Evolutionary conservation across 1,140 invertebrate genomes (phyloP).

Genomic region (Homalodisca vitripennis): DNA sequence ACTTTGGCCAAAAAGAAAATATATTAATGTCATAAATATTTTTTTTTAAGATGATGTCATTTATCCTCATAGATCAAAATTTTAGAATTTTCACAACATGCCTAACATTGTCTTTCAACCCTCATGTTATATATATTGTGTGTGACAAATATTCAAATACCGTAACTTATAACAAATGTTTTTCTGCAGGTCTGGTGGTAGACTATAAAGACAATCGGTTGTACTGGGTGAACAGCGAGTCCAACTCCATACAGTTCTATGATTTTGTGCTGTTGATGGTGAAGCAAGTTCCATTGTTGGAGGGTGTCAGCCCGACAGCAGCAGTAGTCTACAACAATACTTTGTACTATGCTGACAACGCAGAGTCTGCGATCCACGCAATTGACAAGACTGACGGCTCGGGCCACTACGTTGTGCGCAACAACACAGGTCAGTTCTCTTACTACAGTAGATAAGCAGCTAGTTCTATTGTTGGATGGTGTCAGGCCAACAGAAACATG

Average conservation of each 20-base stretch:
- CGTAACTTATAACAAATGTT: too few relatives aligned
- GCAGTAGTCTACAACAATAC: conserved; percentile 57
- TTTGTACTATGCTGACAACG: conserved; percentile 61
- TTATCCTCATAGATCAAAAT: too few relatives aligned
- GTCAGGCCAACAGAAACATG: too few relatives aligned
- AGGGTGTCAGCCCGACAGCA: conserved; percentile 50
- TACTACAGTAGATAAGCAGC: too few relatives aligned
- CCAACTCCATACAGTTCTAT: conserved; percentile 64
- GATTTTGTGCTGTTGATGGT: conserved; percentile 54
- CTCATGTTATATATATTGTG: too few relatives aligned
- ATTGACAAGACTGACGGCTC: conserved; percentile 53
- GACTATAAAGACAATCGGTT: conserved; percentile 60
- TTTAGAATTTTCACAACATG: too few relatives aligned
- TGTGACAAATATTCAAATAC: too few relatives aligned
- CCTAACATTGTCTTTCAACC: too few relatives aligned
- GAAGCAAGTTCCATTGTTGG: conserved; percentile 47
- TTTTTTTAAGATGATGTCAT: too few relatives aligned
- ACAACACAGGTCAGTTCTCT: conserved; percentile 64
- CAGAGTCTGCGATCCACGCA: conserved; percentile 56
- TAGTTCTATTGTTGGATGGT: too few relatives aligned
- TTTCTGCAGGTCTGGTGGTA: conserved; percentile 57
- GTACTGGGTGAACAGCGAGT: conserved; percentile 67
- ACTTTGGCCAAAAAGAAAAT: too few relatives aligned
- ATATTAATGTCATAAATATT: too few relatives aligned
- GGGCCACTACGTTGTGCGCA: conserved; percentile 49